These are phyloP conservation scores for Polypterus senegalus DNA, from an alignment of 2,113 vertebrate species.

Conservation along the genomic window DNA sequence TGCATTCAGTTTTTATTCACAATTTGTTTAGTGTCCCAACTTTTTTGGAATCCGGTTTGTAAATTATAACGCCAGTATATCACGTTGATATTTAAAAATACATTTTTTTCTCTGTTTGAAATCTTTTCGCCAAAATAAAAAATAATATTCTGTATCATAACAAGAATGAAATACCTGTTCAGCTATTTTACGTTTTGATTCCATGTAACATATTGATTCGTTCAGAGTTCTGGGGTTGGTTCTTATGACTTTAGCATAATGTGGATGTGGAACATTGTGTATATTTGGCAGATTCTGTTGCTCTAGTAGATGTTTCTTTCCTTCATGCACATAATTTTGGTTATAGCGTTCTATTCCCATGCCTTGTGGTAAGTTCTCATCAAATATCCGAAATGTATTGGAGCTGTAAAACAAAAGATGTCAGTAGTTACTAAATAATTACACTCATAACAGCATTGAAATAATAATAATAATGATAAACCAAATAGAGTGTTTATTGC, in stretches of 20 bases:
- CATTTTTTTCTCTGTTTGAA: too few relatives aligned
- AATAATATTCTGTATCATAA: too few relatives aligned
- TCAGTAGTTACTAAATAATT: too few relatives aligned
- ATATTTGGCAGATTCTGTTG: slow-evolving; percentile 13
- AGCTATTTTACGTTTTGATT: slow-evolving; percentile 21
- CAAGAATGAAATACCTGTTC: slow-evolving; percentile 25
- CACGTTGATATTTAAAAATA: too few relatives aligned
- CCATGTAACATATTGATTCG: slow-evolving; percentile 32
- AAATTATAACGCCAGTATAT: too few relatives aligned
- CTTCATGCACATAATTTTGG: slow-evolving; percentile 8
- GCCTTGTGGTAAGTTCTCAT: slow-evolving; percentile 22
- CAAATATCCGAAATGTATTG: slow-evolving; percentile 34
- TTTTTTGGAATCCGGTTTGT: too few relatives aligned
- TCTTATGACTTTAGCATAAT: slow-evolving; percentile 37
- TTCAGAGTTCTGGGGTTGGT: slow-evolving; percentile 38
- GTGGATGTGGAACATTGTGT: slow-evolving; percentile 28
- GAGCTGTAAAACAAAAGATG: slow-evolving; percentile 32
- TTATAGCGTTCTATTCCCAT: slow-evolving; percentile 16
- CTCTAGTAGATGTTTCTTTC: background rate
- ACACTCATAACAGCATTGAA: too few relatives aligned
- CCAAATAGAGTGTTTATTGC: too few relatives aligned
- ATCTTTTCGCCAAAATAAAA: too few relatives aligned
- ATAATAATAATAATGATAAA: too few relatives aligned
- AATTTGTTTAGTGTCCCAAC: too few relatives aligned
- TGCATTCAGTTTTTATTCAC: too few relatives aligned